Evolutionary conservation across 2,797 vertebrate species (phyloP), one percentile per base, ranked within the genome.

Genomic region (Enteromius anoplus): DNA sequence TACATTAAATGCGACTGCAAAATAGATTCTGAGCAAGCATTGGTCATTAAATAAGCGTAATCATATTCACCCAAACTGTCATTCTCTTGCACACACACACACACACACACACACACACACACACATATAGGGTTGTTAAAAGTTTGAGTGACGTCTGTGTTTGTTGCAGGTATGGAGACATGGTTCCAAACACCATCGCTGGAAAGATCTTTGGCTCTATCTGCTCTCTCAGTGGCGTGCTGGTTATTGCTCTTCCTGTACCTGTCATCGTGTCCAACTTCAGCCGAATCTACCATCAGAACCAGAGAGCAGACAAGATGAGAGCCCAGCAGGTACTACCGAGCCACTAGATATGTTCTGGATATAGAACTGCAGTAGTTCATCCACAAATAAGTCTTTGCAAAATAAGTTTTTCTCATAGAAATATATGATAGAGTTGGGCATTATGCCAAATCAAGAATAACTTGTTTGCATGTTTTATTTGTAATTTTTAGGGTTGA

Each of bases 131-230:
- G 62, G 68, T 4, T 23, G 49, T 53, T n/a, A 37, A 73, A 17
- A n/a, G 29, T 51, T 32, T 58, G 19, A 62, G 29, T 65, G 55
- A 60, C 62, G 17, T 75, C 42, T 60, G 55, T 78, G 37, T 66
- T 40, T 78, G 29, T 70, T 85, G 5, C 90, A 97, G 97, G 78
- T 97, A 97, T 5, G 97, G 96, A 4, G 97, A 97, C 88, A 97
- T 97, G 96, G 96, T 97, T 29, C 96, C 96, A 1, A 96, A 94
- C 92, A 97, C 96, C 86, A 97, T 97, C 1, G 97, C 96, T 0
- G 97, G 96, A 80, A 97, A 97, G 93, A 97, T 97, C 91, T 97
- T 97, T 5, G 96, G 97, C 19, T 97, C 97, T 26, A 97, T 97
- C 91, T 97, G 97, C 86, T 97, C 97, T 0, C 94, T 97, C 14